Percentiles rank a stretch among this genome's conserved stretches.
Conservation (phyloP, 2,113 vertebrate genomes). For the Grantiella picta region DNA sequence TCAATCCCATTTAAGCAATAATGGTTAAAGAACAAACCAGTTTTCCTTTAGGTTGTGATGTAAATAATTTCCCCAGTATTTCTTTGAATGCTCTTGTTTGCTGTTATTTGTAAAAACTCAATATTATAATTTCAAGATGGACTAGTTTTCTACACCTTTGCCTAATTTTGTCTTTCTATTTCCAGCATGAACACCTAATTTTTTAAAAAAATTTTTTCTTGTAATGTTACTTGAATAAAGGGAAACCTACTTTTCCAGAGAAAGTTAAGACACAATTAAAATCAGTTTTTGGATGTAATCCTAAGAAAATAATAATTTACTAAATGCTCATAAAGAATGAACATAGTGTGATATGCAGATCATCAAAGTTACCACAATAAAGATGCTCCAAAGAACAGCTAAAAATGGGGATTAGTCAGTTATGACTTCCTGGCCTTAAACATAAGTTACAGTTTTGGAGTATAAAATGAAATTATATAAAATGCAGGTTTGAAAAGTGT, state of each 20-base stretch:
- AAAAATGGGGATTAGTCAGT: not conserved
- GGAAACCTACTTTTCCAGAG: not conserved
- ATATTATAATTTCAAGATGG: not conserved
- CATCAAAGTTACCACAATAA: not conserved
- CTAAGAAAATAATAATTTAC: not conserved
- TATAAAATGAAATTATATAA: not conserved
- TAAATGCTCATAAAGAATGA: not conserved
- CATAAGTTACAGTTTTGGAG: not conserved
- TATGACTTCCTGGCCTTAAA: not conserved
- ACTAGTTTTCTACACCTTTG: not conserved
- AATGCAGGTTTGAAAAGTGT: not conserved
- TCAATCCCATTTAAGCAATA: not conserved
- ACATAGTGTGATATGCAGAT: not conserved
- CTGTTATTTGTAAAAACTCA: not conserved
- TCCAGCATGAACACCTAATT: not conserved
- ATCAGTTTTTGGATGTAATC: not conserved
- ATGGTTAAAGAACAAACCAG: not conserved
- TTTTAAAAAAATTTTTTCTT: not conserved
- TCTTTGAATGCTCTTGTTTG: not conserved
- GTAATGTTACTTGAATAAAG: not conserved
- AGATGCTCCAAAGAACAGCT: not conserved
- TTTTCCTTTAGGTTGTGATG: not conserved
- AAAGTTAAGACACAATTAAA: not conserved
- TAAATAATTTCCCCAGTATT: not conserved
- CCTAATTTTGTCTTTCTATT: not conserved